Evolutionary conservation across 2,888 invertebrate genomes (phyloP).

Genomic region (Apeira syringaria): DNA sequence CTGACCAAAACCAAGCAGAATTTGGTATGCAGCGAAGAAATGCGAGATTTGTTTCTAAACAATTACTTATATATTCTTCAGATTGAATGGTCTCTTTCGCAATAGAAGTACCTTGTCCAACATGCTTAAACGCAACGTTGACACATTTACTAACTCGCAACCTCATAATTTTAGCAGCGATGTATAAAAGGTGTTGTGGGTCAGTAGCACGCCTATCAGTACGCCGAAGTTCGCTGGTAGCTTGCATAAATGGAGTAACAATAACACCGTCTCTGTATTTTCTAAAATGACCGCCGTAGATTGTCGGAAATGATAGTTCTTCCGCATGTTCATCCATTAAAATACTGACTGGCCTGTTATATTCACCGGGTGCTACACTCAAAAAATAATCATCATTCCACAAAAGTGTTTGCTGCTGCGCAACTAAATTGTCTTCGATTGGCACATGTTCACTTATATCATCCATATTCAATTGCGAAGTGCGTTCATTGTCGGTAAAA

Average conservation of each 20-base stretch:
- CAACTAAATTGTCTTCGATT: conserved; percentile 33
- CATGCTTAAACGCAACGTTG: conserved; percentile 33
- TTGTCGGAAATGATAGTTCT: conserved; percentile 52
- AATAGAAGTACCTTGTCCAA: conserved; percentile 38
- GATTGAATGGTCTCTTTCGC: conserved; percentile 41
- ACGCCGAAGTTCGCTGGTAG: conserved; percentile 40
- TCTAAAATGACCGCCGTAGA: conserved; percentile 43
- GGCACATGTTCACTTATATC: conserved; percentile 34
- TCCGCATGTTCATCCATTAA: conserved; percentile 48
- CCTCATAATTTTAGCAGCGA: conserved; percentile 30
- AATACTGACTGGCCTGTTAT: conserved; percentile 32
- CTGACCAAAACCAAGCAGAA: conserved; percentile 50
- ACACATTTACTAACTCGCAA: conserved; percentile 28
- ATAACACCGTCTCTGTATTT: conserved; percentile 34
- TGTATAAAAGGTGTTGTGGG: conserved; percentile 40
- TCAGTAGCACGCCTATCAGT: conserved; percentile 42
- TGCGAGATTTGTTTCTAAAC: conserved; percentile 46
- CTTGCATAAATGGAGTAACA: conserved; percentile 35
- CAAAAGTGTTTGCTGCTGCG: conserved; percentile 33
- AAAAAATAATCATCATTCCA: conserved; percentile 30
- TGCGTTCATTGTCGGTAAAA: conserved; percentile 26
- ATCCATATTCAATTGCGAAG: conserved; percentile 27
- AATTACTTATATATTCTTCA: conserved; percentile 42
- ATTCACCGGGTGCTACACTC: conserved; percentile 25
- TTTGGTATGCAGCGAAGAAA: conserved; percentile 52